Evolutionary conservation across 2,797 vertebrate species (phyloP).

Genomic region (Muscicapa striata): DNA sequence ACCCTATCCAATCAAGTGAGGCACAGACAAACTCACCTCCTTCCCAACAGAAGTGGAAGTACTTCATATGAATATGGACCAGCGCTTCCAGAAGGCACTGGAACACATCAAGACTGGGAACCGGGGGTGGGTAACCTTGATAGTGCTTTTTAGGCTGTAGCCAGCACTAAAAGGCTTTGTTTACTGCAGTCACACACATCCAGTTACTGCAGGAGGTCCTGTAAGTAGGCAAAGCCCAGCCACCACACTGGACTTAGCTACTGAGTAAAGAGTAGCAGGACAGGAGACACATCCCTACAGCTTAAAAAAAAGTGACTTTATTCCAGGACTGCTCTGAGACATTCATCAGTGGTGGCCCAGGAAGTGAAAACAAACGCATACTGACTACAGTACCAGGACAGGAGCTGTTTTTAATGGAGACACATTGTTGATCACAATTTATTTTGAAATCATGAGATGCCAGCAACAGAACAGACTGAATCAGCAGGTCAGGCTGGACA

Average conservation of each 20-base stretch:
- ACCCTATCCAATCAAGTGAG: accelerated
- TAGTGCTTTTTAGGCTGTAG: background rate
- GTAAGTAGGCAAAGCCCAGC: background rate
- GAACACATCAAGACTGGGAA: background rate
- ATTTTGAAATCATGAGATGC: slow-evolving; percentile 84
- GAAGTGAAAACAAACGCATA: background rate
- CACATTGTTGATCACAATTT: slow-evolving; percentile 77
- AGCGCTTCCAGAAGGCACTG: background rate
- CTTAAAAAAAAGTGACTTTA: slow-evolving; percentile 10
- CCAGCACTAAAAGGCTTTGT: background rate
- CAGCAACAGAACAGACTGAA: slow-evolving; percentile 84
- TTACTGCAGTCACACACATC: background rate
- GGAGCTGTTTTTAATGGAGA: slow-evolving; percentile 51
- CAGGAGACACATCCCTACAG: background rate
- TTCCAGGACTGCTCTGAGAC: background rate
- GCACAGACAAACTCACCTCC: background rate
- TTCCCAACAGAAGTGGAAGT: accelerated
- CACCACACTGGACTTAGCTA: background rate
- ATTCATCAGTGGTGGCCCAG: background rate
- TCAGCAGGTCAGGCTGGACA: slow-evolving; percentile 77
- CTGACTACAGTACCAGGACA: background rate
- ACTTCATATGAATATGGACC: accelerated
- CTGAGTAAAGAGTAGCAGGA: background rate
- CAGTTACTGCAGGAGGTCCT: background rate
- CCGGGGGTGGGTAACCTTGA: too few species aligned